Evolutionary conservation across 35 echinoderm and acorn worm species (phyloP).

Genomic region (Apostichopus parvimensis): DNA sequence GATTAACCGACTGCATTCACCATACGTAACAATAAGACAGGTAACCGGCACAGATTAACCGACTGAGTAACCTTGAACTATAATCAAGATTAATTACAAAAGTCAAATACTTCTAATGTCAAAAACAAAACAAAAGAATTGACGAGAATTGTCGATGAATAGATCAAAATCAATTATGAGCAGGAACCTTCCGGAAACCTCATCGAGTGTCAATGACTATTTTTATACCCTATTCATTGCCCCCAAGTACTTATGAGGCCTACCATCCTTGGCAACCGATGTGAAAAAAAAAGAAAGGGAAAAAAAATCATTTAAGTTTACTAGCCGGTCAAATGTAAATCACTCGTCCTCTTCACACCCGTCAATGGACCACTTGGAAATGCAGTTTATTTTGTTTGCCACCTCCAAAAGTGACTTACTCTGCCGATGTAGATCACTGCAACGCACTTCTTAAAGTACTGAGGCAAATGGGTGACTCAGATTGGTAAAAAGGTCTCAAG

Average conservation of each 20-base stretch:
- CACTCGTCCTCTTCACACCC: constrained; percentile 13
- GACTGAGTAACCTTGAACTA: no score
- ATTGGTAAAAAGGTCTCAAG: no score
- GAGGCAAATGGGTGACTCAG: no score
- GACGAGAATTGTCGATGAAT: not conserved
- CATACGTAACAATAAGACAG: no score
- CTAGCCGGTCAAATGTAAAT: not conserved
- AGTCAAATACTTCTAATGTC: not conserved
- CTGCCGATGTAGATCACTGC: not conserved
- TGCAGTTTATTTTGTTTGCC: not conserved
- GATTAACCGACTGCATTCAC: no score
- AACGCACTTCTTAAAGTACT: no score
- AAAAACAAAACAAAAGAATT: not conserved
- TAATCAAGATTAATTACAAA: not conserved
- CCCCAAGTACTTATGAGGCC: constrained; percentile 11
- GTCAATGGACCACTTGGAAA: constrained; percentile 12
- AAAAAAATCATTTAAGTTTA: not conserved
- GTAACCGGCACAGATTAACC: no score
- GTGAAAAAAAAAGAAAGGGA: not conserved
- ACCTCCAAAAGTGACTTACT: not conserved
- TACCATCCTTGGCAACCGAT: not conserved
- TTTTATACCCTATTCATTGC: not conserved
- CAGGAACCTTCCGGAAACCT: not conserved
- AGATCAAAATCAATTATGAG: not conserved
- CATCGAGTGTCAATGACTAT: not conserved